These are phyloP conservation scores for Limnephilus marmoratus DNA, from an alignment of 2,888 invertebrate genomes.

Conservation along the genomic window DNA sequence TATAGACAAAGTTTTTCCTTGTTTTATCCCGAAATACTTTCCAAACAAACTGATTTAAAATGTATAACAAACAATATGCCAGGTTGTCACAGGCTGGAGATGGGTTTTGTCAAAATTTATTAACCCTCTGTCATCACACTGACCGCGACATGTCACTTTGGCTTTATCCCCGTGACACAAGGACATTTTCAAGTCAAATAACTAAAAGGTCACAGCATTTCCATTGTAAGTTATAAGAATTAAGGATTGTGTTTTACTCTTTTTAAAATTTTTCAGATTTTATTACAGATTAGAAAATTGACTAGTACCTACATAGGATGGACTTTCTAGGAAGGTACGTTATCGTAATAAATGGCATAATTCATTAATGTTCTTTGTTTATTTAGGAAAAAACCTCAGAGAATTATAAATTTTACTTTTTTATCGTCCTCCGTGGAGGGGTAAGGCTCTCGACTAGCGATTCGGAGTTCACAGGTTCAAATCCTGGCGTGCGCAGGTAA, in stretches of 20 bases:
- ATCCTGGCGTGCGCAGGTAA: too few species aligned
- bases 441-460: too few species aligned
- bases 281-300: not conserved
- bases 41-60: not conserved
- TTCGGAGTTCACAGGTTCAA: too few species aligned
- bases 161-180: not conserved
- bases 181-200: not conserved
- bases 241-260: not conserved
- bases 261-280: not conserved
- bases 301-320: not conserved
- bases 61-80: constrained; percentile 1
- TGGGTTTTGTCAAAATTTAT: constrained; percentile 39
- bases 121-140: constrained; percentile 22
- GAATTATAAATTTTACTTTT: too few species aligned
- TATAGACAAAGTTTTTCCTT: not conserved
- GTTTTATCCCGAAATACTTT: not conserved
- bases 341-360: not conserved
- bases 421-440: too few species aligned
- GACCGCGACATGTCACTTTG: constrained; percentile 42
- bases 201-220: not conserved
- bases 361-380: not conserved
- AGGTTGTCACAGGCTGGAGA: not conserved
- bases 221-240: not conserved
- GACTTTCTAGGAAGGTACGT: not conserved
- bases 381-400: not conserved